These are phyloP conservation scores for Tinea pellionella DNA, from an alignment of 2,888 invertebrate species.

Conservation along the genomic window DNA sequence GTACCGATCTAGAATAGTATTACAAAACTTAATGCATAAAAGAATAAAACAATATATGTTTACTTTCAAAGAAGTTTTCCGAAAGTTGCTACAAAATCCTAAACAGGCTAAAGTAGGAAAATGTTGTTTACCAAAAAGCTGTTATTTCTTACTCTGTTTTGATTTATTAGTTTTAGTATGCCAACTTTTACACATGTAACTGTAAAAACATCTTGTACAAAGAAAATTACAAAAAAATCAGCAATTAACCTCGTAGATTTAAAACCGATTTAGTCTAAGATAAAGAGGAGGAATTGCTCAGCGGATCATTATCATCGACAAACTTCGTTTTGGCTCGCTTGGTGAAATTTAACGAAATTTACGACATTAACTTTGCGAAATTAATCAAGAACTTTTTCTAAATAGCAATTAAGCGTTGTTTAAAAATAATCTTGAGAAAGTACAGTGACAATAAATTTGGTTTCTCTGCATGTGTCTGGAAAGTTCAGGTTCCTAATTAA, in stretches of 20 bases:
- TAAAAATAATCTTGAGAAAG: not conserved
- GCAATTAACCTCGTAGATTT: conserved; percentile 29
- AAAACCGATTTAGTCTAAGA: conserved; percentile 20
- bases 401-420: not conserved
- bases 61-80: not conserved
- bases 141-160: not conserved
- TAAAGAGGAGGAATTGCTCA: conserved; percentile 19
- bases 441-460: not conserved
- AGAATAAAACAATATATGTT: not conserved
- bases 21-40: not conserved
- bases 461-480: not conserved
- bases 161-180: not conserved
- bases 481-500: not conserved
- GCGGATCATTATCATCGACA: conserved; percentile 26
- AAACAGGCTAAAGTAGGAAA: not conserved
- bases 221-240: conserved; percentile 24
- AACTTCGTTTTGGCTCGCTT: conserved; percentile 24
- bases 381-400: conserved; percentile 1
- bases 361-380: conserved; percentile 8
- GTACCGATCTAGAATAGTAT: no score
- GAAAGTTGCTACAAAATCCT: not conserved
- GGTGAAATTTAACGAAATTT: conserved; percentile 18
- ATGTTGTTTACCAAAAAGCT: not conserved
- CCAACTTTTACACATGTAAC: not conserved
- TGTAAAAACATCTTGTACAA: conserved; percentile 17